Percentiles rank a stretch among this genome's conserved stretches.
Evolutionary conservation across 2,113 vertebrate species (phyloP).

Genomic region (Sorex araneus): DNA sequence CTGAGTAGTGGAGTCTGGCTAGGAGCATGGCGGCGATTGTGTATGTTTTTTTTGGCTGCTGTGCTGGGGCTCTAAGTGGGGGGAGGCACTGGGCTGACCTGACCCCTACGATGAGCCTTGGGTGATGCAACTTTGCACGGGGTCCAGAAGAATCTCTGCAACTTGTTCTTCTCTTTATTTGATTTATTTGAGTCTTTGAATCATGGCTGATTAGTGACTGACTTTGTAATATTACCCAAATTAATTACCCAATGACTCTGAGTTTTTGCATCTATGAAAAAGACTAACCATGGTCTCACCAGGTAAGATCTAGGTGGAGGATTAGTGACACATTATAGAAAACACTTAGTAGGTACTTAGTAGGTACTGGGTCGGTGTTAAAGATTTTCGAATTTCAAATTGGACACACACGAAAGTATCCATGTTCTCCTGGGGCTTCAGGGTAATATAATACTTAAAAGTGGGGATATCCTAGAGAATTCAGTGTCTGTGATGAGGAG

Average conservation of each 20-base stretch:
- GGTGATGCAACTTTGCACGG: too few relatives aligned
- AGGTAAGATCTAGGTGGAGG: neutral
- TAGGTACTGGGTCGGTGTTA: neutral
- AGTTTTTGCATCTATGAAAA: neutral
- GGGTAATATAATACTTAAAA: conserved; percentile 21
- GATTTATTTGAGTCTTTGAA: too few relatives aligned
- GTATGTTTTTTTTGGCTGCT: too few relatives aligned
- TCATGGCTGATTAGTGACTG: too few relatives aligned
- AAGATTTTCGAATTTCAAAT: neutral
- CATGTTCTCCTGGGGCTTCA: neutral
- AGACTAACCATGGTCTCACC: neutral
- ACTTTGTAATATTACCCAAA: conserved; percentile 3
- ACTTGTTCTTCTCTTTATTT: too few relatives aligned
- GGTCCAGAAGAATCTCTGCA: too few relatives aligned
- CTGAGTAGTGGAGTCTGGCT: too few relatives aligned
- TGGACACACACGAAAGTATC: neutral
- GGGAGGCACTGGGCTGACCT: too few relatives aligned
- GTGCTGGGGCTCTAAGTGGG: too few relatives aligned
- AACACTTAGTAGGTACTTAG: neutral
- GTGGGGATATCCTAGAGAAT: conserved; percentile 20
- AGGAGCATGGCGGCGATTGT: too few relatives aligned
- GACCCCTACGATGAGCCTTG: too few relatives aligned
- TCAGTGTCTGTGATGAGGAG: neutral
- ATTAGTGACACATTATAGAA: neutral
- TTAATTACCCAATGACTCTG: conserved; percentile 25